These are phyloP conservation scores for Cancer borealis DNA, from an alignment of 2,888 invertebrate genomes.

Conservation along the genomic window DNA sequence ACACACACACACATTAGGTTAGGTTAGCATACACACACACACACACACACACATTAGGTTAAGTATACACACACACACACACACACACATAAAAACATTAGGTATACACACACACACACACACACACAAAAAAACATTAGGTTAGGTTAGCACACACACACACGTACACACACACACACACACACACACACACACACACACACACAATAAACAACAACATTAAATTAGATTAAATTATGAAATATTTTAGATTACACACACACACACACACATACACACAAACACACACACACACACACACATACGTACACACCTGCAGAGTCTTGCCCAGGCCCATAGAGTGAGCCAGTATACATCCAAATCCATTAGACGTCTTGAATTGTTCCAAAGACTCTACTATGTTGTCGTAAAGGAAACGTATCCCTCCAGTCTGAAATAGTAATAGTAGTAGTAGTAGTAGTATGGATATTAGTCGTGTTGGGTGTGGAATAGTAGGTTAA, in stretches of 20 bases:
- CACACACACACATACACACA: neutral
- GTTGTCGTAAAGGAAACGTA: slow-evolving; percentile 97
- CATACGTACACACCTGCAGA: slow-evolving; percentile 83
- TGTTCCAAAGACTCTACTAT: slow-evolving; percentile 95
- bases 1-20: slow-evolving; percentile 82
- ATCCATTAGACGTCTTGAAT: slow-evolving; percentile 91
- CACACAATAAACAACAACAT: too few species aligned
- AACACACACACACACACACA: neutral
- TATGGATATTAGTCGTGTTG: neutral
- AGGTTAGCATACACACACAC: too few species aligned
- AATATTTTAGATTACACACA: neutral
- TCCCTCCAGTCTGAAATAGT: slow-evolving; percentile 89
- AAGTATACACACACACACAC: too few species aligned
- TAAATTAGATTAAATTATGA: too few species aligned
- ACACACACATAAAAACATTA: too few species aligned
- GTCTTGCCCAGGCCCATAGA: slow-evolving; percentile 99
- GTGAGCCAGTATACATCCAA: slow-evolving; percentile 98
- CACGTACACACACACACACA: too few species aligned
- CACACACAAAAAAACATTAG: too few species aligned
- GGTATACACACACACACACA: too few species aligned
- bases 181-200: too few species aligned
- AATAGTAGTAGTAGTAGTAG: neutral
- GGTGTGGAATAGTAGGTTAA: slow-evolving; percentile 73
- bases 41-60: too few species aligned
- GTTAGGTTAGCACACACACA: too few species aligned